phyloP scores from a whole-genome alignment of 2,113 vertebrate species.

The Equus przewalskii region DNA sequence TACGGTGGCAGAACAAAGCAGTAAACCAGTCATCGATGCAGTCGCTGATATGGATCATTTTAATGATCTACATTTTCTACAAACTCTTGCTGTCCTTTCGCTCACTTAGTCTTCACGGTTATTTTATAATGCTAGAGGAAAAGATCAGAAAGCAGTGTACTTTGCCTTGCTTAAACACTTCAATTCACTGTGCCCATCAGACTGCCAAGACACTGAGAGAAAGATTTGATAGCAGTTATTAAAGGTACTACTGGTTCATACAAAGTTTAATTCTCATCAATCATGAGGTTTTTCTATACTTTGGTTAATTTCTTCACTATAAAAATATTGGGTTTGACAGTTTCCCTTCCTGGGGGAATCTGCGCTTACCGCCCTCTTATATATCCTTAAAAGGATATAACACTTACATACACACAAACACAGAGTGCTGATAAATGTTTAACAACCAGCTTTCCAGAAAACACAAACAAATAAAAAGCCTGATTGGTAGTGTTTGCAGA shows the following conservation, averaged over 20 bases:
- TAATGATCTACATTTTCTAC: conserved; percentile 1
- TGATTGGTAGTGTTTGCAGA: neutral
- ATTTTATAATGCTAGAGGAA: neutral
- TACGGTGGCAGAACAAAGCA: conserved; percentile 40
- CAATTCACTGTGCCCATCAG: conserved; percentile 38
- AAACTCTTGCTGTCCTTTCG: neutral
- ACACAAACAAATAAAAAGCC: conserved; percentile 51
- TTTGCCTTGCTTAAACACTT: conserved; percentile 7
- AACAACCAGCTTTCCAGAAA: conserved; percentile 39
- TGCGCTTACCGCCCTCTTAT: neutral
- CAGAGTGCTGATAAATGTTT: conserved; percentile 8
- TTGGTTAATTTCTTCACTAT: conserved; percentile 24
- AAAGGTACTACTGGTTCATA: neutral
- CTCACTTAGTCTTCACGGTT: neutral
- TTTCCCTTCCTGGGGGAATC: neutral
- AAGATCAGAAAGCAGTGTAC: conserved; percentile 47
- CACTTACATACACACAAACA: neutral
- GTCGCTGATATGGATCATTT: neutral
- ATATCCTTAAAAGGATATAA: conserved; percentile 27
- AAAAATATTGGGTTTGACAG: conserved; percentile 33
- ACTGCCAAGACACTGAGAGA: conserved; percentile 26
- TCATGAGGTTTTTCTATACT: neutral
- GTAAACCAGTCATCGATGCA: conserved; percentile 15
- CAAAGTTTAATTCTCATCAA: conserved; percentile 54
- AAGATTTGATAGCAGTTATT: neutral